These are phyloP conservation scores for Ciconia maguari DNA, from an alignment of 2,113 vertebrate species.

Conservation along the genomic window DNA sequence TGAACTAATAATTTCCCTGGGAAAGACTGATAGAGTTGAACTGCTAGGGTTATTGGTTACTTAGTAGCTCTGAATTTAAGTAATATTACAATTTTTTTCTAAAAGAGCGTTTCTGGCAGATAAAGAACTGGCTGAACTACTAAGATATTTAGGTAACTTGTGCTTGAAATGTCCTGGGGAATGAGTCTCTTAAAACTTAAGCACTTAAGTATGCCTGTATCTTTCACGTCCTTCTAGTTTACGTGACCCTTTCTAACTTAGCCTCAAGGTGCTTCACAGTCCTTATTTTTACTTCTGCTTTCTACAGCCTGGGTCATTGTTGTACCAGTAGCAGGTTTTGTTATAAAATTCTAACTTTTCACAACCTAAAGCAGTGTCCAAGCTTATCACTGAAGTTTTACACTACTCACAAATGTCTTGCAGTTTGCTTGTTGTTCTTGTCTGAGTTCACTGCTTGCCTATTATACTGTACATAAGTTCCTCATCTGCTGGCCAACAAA, in stretches of 20 bases:
- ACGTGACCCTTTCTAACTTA: background rate
- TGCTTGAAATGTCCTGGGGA: background rate
- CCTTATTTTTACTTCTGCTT: background rate
- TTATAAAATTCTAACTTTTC: background rate
- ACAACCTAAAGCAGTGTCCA: background rate
- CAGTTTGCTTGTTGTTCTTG: background rate
- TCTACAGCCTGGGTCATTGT: background rate
- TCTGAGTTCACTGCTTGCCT: background rate
- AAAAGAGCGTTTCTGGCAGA: background rate
- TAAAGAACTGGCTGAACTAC: background rate
- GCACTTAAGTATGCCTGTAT: background rate
- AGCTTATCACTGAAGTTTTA: background rate
- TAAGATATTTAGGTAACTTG: background rate
- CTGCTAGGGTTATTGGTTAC: background rate
- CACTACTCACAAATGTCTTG: background rate
- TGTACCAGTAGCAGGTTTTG: background rate
- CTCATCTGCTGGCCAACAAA: background rate
- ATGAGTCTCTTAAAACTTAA: background rate
- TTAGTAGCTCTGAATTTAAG: background rate
- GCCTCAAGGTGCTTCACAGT: background rate
- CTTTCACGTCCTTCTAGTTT: background rate
- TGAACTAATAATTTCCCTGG: background rate
- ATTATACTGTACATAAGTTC: background rate
- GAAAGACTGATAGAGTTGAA: background rate
- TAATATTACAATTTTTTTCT: background rate